Evolutionary conservation across 2,888 invertebrate species (phyloP), one percentile per base, ranked within the genome.

Genomic region (Hermaeophaga mercurialis): DNA sequence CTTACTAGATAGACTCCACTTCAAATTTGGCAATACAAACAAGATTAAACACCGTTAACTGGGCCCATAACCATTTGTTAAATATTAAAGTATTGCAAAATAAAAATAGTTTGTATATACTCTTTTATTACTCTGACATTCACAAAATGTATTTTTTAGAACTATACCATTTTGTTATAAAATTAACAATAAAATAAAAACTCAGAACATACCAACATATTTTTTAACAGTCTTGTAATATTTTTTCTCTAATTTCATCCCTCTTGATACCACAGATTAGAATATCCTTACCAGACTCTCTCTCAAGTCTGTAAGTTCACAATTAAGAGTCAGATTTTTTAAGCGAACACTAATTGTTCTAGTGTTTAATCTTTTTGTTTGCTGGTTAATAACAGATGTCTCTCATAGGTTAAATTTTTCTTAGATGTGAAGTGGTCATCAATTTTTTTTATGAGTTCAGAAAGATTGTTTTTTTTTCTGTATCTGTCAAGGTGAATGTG

Each of bases 331-430:
- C 14, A 59, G 9, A 19, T 57, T 62, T 45, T 59, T 59, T 19
- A 56, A n/a, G 24, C 45, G 55, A 6, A 43, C 47, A 11, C 55
- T 44, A 46, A 58, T 22, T 61, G 41, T 17, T 61, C 56, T 9
- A 56, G 31, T 3, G 53, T 28, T n/a, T 34, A 43, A 11, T 54
- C 53, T 46, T 47, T 43, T 34, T 59, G 59, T 45, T 34, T 59
- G 9, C 22, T 14, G 1, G 46, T 61, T 12, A 61, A 33, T n/a
- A 59, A 57, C 36, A 57, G 59, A 31, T 59, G 55, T n/a, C 55
- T 44, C 17, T 54, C 28, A 44, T 54, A 59, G 12, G 59, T 58
- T 17, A 62, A 14, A 22, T 59, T 59, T 12, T 34, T 49, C 14
- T 38, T 56, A 3, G 59, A 53, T 18, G 17, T 46, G 22, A 54